These are phyloP conservation scores for Homarus gammarus DNA, from an alignment of 2,888 invertebrate genomes.

Conservation along the genomic window DNA sequence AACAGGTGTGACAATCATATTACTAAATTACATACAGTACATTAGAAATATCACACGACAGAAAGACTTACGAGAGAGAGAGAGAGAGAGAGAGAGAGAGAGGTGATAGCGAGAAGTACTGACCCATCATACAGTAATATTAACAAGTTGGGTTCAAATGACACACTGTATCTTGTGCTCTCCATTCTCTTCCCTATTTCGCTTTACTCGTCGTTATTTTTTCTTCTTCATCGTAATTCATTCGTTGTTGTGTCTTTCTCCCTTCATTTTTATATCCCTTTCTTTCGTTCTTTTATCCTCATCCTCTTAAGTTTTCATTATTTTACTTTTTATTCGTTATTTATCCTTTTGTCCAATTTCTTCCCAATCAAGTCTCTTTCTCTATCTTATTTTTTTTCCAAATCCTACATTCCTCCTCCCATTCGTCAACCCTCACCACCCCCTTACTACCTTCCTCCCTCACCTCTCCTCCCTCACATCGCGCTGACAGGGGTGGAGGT, in stretches of 20 bases:
- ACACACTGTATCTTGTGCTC: too few species aligned
- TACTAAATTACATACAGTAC: too few species aligned
- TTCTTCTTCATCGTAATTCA: background rate
- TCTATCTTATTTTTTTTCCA: background rate
- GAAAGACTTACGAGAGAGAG: constrained; percentile 15
- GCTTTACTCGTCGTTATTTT: too few species aligned
- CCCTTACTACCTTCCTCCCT: background rate
- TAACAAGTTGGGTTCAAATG: too few species aligned
- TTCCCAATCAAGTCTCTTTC: too few species aligned
- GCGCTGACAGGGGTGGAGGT: constrained; percentile 8
- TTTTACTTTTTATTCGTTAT: too few species aligned
- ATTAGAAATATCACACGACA: too few species aligned
- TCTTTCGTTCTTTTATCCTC: background rate
- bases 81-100: constrained; percentile 23
- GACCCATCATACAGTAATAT: too few species aligned
- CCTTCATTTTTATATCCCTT: background rate
- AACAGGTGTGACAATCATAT: too few species aligned
- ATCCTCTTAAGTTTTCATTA: too few species aligned
- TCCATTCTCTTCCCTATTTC: too few species aligned
- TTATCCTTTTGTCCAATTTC: too few species aligned
- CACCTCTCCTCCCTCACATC: background rate
- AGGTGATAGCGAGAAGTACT: background rate
- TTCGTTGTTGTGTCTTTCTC: background rate
- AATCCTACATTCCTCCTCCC: background rate
- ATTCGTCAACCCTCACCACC: background rate